These are phyloP conservation scores for Sciurus niger DNA, from an alignment of 2,113 vertebrate genomes.

Conservation along the genomic window DNA sequence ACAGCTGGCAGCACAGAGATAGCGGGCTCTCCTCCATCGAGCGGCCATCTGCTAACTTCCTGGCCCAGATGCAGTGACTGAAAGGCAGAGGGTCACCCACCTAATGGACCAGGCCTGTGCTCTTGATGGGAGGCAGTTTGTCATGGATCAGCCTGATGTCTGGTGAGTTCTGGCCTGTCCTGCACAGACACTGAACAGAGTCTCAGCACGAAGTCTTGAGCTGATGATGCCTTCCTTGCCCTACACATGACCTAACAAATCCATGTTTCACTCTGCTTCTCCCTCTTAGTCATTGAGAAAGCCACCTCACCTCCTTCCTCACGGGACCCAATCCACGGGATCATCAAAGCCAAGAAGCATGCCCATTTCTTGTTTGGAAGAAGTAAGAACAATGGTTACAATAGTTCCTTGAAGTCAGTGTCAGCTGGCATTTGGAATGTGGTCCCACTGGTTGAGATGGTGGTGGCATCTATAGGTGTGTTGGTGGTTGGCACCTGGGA, in stretches of 20 bases:
- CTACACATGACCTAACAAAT: neutral
- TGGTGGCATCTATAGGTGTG: neutral
- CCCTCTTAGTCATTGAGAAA: neutral
- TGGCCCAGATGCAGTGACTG: neutral
- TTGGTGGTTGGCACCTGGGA: neutral
- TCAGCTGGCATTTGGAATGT: slow-evolving; percentile 55
- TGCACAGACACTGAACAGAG: neutral
- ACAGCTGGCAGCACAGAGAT: too few species aligned
- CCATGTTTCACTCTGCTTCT: neutral
- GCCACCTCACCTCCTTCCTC: neutral
- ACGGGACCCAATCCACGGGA: neutral
- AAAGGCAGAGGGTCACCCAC: neutral
- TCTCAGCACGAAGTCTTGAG: neutral
- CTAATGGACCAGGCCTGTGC: too few species aligned
- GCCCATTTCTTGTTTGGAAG: neutral
- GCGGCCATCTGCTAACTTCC: neutral
- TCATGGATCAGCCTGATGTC: neutral
- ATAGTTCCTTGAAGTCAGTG: neutral
- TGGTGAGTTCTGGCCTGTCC: neutral
- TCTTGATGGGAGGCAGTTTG: neutral
- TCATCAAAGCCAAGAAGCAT: neutral
- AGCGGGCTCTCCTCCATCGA: neutral
- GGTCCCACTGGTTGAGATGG: slow-evolving; percentile 2
- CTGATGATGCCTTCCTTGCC: neutral
- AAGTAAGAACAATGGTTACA: neutral